phyloP scores from a whole-genome alignment of 2,113 vertebrate genomes.

The Polyodon spathula region DNA sequence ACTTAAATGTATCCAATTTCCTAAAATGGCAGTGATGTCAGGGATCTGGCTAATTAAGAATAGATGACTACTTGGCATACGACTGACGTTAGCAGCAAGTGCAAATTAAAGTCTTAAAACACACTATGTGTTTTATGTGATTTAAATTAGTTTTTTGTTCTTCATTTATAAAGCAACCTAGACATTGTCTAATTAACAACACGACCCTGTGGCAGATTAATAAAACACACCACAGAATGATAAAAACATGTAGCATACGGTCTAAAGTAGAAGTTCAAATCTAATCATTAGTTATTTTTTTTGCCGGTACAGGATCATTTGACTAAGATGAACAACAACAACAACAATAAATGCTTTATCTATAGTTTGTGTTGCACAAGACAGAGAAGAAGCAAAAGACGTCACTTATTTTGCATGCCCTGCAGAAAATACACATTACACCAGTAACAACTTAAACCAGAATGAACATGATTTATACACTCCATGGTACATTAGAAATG shows the following conservation, averaged over 20 bases:
- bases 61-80: conserved; percentile 16
- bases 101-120: conserved; percentile 16
- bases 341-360: no score
- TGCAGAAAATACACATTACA: no score
- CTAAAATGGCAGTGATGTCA: conserved; percentile 30
- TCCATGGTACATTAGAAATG: no score
- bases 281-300: no score
- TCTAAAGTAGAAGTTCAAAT: no score
- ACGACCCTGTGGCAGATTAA: conserved; percentile 18
- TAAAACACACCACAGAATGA: conserved; percentile 18
- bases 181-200: conserved; percentile 29
- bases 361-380: no score
- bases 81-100: conserved; percentile 16
- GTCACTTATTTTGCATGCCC: no score
- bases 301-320: no score
- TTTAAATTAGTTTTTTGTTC: conserved; percentile 17
- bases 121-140: conserved; percentile 15
- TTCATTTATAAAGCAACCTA: conserved; percentile 15
- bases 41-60: conserved; percentile 24
- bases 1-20: conserved; percentile 21
- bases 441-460: no score
- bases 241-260: conserved; percentile 22
- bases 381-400: no score
- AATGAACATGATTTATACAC: no score
- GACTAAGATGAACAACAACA: no score